phyloP scores from a whole-genome alignment of 2,888 invertebrate genomes.

The Molanna angustata region DNA sequence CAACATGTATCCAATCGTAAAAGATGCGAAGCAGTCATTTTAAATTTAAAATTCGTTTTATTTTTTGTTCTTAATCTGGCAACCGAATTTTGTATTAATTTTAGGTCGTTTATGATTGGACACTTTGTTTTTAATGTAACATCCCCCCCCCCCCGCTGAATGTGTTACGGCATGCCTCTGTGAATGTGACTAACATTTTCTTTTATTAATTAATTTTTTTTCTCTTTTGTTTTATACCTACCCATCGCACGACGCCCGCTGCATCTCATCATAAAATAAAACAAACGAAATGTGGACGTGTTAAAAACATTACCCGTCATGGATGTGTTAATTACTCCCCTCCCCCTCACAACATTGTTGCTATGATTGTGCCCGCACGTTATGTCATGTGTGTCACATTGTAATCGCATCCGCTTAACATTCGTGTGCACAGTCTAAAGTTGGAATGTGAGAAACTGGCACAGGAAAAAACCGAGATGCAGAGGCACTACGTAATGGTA shows the following conservation, averaged over 20 bases:
- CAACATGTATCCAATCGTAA: no score
- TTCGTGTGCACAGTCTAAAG: slow-evolving; percentile 62
- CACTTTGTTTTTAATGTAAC: no score
- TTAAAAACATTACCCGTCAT: neutral
- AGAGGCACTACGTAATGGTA: slow-evolving; percentile 86
- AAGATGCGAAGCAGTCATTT: no score
- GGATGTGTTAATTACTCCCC: slow-evolving; percentile 1
- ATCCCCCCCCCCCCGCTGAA: no score
- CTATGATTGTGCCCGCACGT: slow-evolving; percentile 18
- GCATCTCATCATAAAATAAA: slow-evolving; percentile 22
- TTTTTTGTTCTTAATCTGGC: no score
- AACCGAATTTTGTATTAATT: no score
- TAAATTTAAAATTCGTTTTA: no score
- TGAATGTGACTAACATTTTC: slow-evolving; percentile 16
- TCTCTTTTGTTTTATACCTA: slow-evolving; percentile 36
- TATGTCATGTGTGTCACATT: slow-evolving; percentile 21
- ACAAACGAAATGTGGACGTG: slow-evolving; percentile 1
- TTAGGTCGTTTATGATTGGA: no score
- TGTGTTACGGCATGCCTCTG: no score
- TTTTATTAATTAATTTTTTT: slow-evolving; percentile 35
- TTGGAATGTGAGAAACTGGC: slow-evolving; percentile 84
- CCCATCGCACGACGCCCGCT: slow-evolving; percentile 21
- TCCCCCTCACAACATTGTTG: slow-evolving; percentile 23
- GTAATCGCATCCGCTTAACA: slow-evolving; percentile 19
- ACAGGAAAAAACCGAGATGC: slow-evolving; percentile 85